Percentiles rank a stretch among this genome's conserved stretches.
Evolutionary conservation across 1,140 invertebrate genomes (phyloP).

Genomic region (Calliopsis andreniformis): DNA sequence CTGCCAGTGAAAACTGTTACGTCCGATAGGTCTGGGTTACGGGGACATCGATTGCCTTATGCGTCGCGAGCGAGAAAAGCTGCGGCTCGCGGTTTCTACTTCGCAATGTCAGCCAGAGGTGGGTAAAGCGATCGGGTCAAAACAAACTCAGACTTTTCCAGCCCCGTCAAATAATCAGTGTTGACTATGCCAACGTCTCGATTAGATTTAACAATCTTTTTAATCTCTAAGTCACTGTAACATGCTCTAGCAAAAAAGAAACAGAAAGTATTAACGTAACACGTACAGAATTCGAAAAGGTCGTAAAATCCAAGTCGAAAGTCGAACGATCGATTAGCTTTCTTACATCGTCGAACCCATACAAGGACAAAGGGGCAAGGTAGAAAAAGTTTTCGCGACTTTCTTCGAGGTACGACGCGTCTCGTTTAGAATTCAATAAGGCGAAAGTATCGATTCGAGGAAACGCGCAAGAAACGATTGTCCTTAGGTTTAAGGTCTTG

Average conservation of each 20-base stretch:
- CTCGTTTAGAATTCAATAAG: background rate
- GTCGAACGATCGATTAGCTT: no score
- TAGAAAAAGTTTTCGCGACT: background rate
- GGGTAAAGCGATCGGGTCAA: background rate
- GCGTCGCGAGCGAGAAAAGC: slow-evolving; percentile 36
- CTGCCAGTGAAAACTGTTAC: slow-evolving; percentile 74
- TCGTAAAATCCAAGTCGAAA: no score
- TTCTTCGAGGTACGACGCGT: background rate
- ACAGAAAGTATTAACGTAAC: no score
- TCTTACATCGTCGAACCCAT: no score
- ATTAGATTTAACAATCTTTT: no score
- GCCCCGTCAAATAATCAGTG: no score
- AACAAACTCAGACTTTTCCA: background rate
- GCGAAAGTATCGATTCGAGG: slow-evolving; percentile 7
- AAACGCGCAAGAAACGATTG: slow-evolving; percentile 8
- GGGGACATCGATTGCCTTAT: slow-evolving; percentile 72
- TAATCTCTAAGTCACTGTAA: no score
- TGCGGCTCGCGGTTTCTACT: slow-evolving; percentile 49
- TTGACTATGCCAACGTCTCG: no score
- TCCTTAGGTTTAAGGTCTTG: background rate
- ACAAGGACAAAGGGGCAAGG: background rate
- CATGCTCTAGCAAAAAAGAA: no score
- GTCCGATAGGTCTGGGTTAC: slow-evolving; percentile 74
- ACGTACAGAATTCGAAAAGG: no score
- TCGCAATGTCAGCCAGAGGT: slow-evolving; percentile 24